A percentile compares a stretch with the other conserved stretches of the same genome.
These are phyloP conservation scores for Minunthozetes semirufus DNA, from an alignment of 2,888 invertebrate genomes.

Conservation along the genomic window DNA sequence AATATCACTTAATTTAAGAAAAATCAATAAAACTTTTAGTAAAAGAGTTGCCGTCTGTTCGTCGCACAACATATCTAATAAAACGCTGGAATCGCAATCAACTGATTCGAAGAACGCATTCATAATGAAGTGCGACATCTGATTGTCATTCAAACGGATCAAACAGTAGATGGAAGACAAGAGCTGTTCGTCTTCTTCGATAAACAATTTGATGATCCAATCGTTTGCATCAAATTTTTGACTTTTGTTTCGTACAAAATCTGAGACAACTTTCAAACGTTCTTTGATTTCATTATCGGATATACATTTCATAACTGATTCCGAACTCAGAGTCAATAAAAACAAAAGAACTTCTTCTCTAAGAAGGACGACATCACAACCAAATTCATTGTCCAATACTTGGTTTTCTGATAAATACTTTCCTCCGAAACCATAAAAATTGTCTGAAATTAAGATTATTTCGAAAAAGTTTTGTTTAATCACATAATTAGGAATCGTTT, in stretches of 20 bases:
- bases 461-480: neutral
- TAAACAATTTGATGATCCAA: slow-evolving; percentile 16
- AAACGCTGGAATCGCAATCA: neutral
- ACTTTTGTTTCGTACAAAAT: neutral
- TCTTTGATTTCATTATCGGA: neutral
- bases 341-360: neutral
- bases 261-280: neutral
- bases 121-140: neutral
- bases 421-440: slow-evolving; percentile 7
- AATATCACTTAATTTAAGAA: slow-evolving; percentile 24
- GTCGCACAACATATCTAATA: slow-evolving; percentile 22
- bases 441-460: neutral
- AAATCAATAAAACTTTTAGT: slow-evolving; percentile 12
- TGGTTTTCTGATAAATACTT: neutral
- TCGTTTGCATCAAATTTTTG: neutral
- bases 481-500: neutral
- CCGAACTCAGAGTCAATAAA: slow-evolving; percentile 1
- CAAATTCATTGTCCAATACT: neutral
- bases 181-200: slow-evolving; percentile 23
- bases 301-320: neutral
- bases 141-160: slow-evolving; percentile 3
- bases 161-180: neutral
- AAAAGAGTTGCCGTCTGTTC: slow-evolving; percentile 18
- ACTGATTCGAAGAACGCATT: neutral
- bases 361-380: neutral